These are phyloP conservation scores for Nasua narica DNA, from an alignment of 2,797 vertebrate genomes.

Conservation along the genomic window DNA sequence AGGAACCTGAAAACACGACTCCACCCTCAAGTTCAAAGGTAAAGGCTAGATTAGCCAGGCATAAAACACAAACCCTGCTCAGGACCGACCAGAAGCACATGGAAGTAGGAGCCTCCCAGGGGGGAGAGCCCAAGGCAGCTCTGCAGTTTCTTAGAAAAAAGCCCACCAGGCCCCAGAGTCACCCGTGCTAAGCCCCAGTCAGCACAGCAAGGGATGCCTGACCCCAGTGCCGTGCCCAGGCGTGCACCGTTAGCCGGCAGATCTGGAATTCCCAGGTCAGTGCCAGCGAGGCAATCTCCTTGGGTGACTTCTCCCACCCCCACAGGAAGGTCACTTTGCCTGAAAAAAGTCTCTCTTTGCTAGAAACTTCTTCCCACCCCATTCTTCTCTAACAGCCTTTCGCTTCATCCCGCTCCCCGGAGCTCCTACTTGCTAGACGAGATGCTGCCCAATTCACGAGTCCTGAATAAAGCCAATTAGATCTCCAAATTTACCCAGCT, in stretches of 20 bases:
- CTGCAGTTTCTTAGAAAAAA: not conserved
- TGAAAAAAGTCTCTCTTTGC: not conserved
- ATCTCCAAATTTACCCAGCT: not conserved
- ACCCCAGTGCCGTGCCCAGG: fast-evolving
- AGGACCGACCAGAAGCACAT: fast-evolving
- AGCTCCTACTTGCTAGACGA: fast-evolving
- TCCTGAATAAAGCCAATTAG: fast-evolving
- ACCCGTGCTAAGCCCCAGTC: not conserved
- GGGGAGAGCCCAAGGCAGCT: fast-evolving
- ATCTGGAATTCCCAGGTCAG: not conserved
- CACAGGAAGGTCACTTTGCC: not conserved
- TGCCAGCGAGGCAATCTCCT: not conserved
- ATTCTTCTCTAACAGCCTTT: not conserved
- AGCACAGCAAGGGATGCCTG: no score
- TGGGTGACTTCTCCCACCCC: not conserved
- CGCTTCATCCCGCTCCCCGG: fast-evolving
- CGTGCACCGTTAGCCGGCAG: fast-evolving
- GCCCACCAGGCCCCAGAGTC: not conserved
- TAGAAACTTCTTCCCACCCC: not conserved
- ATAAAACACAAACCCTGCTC: not conserved
- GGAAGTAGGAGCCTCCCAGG: no score
- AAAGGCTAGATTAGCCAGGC: not conserved
- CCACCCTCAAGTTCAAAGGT: not conserved
- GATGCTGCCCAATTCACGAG: fast-evolving
- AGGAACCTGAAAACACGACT: not conserved